Percentiles rank a stretch among this genome's conserved stretches.
These are phyloP conservation scores for Drosophila tripunctata DNA, from an alignment of 2,888 invertebrate genomes.

Conservation along the genomic window DNA sequence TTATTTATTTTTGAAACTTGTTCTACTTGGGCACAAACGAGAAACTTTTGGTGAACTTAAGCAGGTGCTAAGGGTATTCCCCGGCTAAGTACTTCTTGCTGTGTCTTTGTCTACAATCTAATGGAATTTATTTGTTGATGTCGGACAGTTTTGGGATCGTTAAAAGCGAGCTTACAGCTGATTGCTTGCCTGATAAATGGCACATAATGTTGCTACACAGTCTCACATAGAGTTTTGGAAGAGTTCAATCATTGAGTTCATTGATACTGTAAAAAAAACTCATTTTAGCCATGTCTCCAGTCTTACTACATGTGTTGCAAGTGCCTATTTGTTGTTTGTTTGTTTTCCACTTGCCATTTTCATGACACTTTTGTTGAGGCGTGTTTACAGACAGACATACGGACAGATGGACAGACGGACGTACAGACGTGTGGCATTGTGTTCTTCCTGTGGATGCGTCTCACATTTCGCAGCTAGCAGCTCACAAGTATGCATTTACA, in stretches of 20 bases:
- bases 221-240: neutral
- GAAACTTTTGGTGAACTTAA: neutral
- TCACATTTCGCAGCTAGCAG: slow-evolving; percentile 18
- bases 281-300: slow-evolving; percentile 1
- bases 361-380: slow-evolving; percentile 48
- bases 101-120: slow-evolving; percentile 30
- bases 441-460: slow-evolving; percentile 68
- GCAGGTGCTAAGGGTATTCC: slow-evolving; percentile 1
- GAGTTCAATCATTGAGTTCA: slow-evolving; percentile 29
- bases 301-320: slow-evolving; percentile 2
- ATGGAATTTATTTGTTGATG: slow-evolving; percentile 57
- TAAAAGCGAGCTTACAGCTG: slow-evolving; percentile 31
- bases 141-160: slow-evolving; percentile 35
- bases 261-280: slow-evolving; percentile 6
- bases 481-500: slow-evolving; percentile 62
- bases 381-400: too few relatives aligned
- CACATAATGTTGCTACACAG: slow-evolving; percentile 33
- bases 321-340: slow-evolving; percentile 36
- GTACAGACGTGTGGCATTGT: slow-evolving; percentile 73
- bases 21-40: neutral
- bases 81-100: neutral
- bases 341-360: slow-evolving; percentile 53
- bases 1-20: neutral
- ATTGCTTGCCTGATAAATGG: slow-evolving; percentile 43
- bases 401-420: too few relatives aligned